Evolutionary conservation across 2,797 vertebrate species (phyloP).

Genomic region (Darevskia nairensis): DNA sequence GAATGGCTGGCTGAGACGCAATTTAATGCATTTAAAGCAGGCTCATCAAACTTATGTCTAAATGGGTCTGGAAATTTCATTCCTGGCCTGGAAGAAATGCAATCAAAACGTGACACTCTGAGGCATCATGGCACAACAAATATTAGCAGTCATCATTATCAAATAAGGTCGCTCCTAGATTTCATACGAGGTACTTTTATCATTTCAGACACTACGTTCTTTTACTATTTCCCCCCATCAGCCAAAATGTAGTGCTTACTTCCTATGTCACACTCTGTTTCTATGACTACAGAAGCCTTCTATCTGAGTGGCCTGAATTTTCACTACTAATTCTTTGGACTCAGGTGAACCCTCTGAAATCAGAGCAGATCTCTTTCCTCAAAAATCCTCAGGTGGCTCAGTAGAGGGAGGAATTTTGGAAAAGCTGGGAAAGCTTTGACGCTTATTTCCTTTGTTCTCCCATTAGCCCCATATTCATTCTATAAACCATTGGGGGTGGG

Average conservation of each 20-base stretch:
- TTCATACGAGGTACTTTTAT: slow-evolving; percentile 43
- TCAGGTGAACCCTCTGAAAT: slow-evolving; percentile 40
- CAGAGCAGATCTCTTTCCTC: slow-evolving; percentile 52
- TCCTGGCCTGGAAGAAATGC: slow-evolving; percentile 51
- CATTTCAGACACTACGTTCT: background rate
- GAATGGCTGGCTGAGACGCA: slow-evolving; percentile 52
- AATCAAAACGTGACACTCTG: slow-evolving; percentile 45
- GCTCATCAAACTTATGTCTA: slow-evolving; percentile 61
- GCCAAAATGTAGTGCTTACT: slow-evolving; percentile 14
- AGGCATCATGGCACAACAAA: slow-evolving; percentile 35
- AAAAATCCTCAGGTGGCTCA: background rate
- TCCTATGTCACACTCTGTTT: slow-evolving; percentile 52
- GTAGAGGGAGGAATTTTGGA: background rate
- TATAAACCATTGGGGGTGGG: background rate
- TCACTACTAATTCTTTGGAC: slow-evolving; percentile 63
- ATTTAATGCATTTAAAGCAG: slow-evolving; percentile 61
- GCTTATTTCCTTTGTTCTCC: slow-evolving; percentile 4
- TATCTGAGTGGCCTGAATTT: background rate
- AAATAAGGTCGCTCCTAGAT: slow-evolving; percentile 32
- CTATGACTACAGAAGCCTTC: slow-evolving; percentile 46
- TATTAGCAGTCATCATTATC: slow-evolving; percentile 36
- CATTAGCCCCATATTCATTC: background rate
- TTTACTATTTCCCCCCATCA: slow-evolving; percentile 32
- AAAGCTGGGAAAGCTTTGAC: background rate
- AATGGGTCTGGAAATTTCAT: slow-evolving; percentile 53